phyloP scores from a whole-genome alignment of 2,113 vertebrate species.

The Neofelis nebulosa region DNA sequence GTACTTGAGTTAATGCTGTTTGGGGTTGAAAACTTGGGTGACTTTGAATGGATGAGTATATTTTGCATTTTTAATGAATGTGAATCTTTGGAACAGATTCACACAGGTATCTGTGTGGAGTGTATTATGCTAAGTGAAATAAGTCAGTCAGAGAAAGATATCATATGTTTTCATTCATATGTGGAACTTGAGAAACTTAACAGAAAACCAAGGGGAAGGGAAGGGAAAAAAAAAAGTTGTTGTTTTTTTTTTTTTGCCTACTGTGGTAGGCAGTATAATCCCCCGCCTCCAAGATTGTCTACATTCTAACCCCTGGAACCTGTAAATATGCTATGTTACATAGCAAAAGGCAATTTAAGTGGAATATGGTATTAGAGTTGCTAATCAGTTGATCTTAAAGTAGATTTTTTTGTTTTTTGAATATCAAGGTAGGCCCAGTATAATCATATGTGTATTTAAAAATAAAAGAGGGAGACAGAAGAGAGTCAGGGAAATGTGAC shows the following conservation, averaged over 20 bases:
- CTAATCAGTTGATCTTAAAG: neutral
- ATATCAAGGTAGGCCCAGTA: neutral
- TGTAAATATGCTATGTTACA: neutral
- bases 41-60: neutral
- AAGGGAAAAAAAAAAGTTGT: no score
- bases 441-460: neutral
- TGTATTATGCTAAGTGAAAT: no score
- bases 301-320: neutral
- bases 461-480: neutral
- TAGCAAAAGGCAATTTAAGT: neutral
- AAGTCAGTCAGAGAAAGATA: no score
- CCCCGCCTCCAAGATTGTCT: fast-evolving
- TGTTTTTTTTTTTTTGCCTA: no score
- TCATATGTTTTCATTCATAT: no score
- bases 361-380: neutral
- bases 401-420: neutral
- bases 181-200: no score
- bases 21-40: neutral
- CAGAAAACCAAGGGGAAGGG: no score
- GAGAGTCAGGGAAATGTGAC: neutral
- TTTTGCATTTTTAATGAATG: neutral
- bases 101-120: no score
- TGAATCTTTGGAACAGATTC: neutral
- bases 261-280: neutral
- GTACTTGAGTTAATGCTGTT: neutral